A percentile compares a stretch with the other conserved stretches of the same genome.
These are phyloP conservation scores for Mastacembelus armatus DNA, from an alignment of 2,797 vertebrate species.

Conservation along the genomic window DNA sequence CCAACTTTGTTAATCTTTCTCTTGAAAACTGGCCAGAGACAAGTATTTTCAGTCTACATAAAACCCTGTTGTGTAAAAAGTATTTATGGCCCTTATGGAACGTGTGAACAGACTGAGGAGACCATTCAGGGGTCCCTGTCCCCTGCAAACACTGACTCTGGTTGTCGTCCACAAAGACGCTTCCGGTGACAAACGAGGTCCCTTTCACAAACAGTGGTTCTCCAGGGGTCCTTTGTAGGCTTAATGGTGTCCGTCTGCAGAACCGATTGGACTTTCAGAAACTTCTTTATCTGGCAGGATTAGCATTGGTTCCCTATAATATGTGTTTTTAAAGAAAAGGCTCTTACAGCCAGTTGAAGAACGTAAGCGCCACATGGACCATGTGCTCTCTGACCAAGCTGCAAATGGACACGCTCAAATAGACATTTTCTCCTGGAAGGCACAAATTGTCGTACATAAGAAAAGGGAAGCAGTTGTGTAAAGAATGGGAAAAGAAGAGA, in stretches of 20 bases:
- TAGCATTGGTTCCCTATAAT: not conserved
- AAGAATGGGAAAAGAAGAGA: no score
- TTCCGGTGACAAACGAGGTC: constrained; percentile 40
- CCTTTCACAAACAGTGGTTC: constrained; percentile 14
- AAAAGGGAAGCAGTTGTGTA: not conserved
- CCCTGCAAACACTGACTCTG: constrained; percentile 14
- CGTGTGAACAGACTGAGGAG: constrained; percentile 19
- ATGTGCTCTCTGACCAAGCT: no score
- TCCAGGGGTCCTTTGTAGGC: constrained; percentile 7
- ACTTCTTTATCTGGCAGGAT: not conserved
- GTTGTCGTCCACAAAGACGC: constrained; percentile 21
- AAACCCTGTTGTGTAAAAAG: constrained; percentile 32
- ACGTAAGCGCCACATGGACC: no score
- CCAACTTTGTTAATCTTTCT: constrained; percentile 42
- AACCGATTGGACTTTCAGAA: not conserved
- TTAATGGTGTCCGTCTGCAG: not conserved
- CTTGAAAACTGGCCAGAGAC: constrained; percentile 38
- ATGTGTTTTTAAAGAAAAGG: no score
- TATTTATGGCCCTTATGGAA: constrained; percentile 45
- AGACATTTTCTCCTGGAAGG: not conserved
- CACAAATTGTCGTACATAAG: not conserved
- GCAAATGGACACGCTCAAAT: not conserved
- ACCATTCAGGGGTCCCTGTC: constrained; percentile 9
- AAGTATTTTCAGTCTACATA: constrained; percentile 32
- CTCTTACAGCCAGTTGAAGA: no score